Conservation (phyloP, 2,113 vertebrate genomes). For the Smithornis capensis region DNA sequence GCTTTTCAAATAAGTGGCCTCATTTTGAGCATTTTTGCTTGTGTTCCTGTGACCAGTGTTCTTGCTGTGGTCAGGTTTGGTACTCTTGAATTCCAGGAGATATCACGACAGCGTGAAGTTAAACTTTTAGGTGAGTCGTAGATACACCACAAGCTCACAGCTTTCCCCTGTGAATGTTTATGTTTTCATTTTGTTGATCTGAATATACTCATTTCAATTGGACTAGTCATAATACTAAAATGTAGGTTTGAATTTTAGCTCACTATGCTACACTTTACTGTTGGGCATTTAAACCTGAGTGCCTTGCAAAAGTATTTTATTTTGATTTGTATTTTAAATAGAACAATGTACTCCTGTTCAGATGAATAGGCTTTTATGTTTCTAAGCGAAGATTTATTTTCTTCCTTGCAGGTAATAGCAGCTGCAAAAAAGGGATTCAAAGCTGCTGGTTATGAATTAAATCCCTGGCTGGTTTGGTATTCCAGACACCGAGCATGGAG, state of each 20-base stretch:
- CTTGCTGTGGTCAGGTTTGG: rapidly evolving
- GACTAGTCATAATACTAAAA: not conserved
- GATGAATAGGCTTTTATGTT: not conserved
- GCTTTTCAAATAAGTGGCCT: not conserved
- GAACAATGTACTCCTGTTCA: not conserved
- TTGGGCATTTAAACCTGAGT: not conserved
- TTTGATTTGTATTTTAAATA: not conserved
- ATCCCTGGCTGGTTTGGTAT: slow-evolving; percentile 96
- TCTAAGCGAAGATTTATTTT: not conserved
- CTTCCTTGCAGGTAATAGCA: slow-evolving; percentile 85
- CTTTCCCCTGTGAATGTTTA: not conserved
- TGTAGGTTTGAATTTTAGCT: not conserved
- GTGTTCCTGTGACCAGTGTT: not conserved
- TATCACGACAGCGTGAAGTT: not conserved
- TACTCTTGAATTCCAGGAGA: not conserved
- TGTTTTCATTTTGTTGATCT: not conserved
- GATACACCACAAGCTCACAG: not conserved
- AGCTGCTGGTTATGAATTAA: slow-evolving; percentile 91
- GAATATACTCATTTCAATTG: not conserved
- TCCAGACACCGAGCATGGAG: slow-evolving; percentile 89
- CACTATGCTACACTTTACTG: not conserved
- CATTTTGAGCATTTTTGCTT: not conserved
- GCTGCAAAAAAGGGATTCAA: slow-evolving; percentile 90
- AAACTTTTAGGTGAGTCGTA: not conserved
- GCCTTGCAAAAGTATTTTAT: not conserved